Evolutionary conservation across 2,797 vertebrate species (phyloP).

Genomic region (Sebastes hopkinsi): DNA sequence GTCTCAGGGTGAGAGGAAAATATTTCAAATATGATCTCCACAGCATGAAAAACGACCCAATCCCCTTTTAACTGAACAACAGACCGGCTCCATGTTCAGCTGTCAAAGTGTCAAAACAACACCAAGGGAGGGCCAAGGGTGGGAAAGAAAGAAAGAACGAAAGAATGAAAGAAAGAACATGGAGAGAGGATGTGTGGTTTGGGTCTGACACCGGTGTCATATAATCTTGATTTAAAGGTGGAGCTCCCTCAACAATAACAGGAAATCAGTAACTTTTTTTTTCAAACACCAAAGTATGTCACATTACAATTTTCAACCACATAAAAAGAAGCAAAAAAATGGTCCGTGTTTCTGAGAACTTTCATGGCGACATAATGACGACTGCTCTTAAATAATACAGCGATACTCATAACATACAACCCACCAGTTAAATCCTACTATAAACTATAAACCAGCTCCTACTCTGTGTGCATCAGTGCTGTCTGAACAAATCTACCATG

Average conservation of each 20-base stretch:
- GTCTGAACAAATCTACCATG: not conserved
- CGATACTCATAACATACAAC: not conserved
- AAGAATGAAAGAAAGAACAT: not conserved
- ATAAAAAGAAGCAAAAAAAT: not conserved
- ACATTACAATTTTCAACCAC: not conserved
- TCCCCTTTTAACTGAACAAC: not conserved
- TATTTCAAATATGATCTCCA: constrained; percentile 14
- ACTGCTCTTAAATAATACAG: not conserved
- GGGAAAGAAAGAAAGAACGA: not conserved
- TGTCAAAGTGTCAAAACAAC: constrained; percentile 9
- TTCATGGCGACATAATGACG: not conserved
- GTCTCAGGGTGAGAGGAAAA: constrained; percentile 11
- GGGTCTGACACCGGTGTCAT: not conserved
- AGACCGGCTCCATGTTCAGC: not conserved
- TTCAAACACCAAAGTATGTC: not conserved
- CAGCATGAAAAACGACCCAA: not conserved
- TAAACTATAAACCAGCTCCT: not conserved
- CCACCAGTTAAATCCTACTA: not conserved
- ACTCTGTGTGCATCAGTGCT: not conserved
- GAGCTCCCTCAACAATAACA: constrained; percentile 36
- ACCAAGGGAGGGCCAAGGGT: not conserved
- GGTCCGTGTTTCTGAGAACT: not conserved
- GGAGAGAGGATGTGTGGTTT: constrained; percentile 33
- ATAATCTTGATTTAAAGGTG: constrained; percentile 12
- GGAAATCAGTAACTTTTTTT: constrained; percentile 15